Evolutionary conservation across 2,113 vertebrate species (phyloP).

Genomic region (Ranitomeya variabilis): DNA sequence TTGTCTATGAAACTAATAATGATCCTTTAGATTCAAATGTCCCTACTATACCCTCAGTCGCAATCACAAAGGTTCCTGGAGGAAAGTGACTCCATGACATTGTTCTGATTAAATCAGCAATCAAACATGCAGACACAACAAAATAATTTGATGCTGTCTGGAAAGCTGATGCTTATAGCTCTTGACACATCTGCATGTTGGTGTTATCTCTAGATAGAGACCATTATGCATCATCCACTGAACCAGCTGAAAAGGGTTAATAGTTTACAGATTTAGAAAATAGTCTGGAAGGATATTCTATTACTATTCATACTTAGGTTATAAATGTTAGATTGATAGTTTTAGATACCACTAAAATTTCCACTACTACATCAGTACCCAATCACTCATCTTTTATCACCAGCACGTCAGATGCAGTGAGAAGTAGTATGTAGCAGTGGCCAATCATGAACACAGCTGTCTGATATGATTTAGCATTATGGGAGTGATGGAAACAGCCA

Average conservation of each 20-base stretch:
- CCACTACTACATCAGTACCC: no score
- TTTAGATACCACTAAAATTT: no score
- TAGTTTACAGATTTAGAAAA: neutral
- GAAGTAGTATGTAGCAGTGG: no score
- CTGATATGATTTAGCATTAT: no score
- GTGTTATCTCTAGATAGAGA: neutral
- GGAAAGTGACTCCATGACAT: neutral
- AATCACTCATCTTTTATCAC: no score
- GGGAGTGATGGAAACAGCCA: no score
- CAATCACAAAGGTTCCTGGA: neutral
- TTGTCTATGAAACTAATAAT: neutral
- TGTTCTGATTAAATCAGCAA: slow-evolving; percentile 5
- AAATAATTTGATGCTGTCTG: neutral
- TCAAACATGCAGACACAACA: slow-evolving; percentile 24
- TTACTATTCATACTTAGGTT: no score
- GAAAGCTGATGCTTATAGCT: neutral
- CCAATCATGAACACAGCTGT: no score
- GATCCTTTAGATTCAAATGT: neutral
- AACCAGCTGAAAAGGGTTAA: neutral
- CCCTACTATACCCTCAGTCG: neutral
- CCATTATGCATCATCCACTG: neutral
- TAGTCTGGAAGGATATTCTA: neutral
- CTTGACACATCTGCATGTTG: neutral
- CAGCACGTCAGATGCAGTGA: no score
- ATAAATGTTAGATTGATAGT: no score